These are phyloP conservation scores for Florisuga fusca DNA, from an alignment of 2,797 vertebrate species.

Conservation along the genomic window DNA sequence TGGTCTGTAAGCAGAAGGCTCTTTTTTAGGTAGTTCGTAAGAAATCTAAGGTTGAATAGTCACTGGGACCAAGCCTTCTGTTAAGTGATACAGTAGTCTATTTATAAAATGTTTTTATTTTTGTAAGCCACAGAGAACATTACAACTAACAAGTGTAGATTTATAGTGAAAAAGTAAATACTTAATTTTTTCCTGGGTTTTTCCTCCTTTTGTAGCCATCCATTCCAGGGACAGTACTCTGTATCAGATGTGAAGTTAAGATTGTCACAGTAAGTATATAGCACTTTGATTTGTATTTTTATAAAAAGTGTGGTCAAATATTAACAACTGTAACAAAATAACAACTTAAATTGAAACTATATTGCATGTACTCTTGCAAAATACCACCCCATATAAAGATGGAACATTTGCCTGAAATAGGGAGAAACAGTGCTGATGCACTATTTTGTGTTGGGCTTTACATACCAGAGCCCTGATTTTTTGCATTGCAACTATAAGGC, in stretches of 20 bases:
- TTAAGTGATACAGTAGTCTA: background rate
- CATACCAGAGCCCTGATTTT: background rate
- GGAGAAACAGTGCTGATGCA: background rate
- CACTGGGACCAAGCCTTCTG: background rate
- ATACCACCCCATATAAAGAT: background rate
- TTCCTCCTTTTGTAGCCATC: slow-evolving; percentile 83
- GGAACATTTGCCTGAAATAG: background rate
- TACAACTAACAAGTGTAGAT: background rate
- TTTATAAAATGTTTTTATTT: background rate
- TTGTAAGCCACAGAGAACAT: background rate
- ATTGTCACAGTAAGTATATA: slow-evolving; percentile 93
- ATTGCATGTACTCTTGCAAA: background rate
- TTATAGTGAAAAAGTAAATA: background rate
- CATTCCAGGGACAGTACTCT: slow-evolving; percentile 96
- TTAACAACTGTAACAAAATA: background rate
- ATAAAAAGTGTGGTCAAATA: background rate
- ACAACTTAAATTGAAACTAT: background rate
- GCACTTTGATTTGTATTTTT: background rate
- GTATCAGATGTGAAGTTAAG: slow-evolving; percentile 94
- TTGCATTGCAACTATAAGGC: background rate
- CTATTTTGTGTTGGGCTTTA: background rate
- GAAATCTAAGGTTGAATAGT: background rate
- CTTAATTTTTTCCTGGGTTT: background rate
- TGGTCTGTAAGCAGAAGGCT: background rate
- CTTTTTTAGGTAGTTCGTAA: background rate